These are phyloP conservation scores for Lepidonotus clava DNA, from an alignment of 2,888 invertebrate genomes.

Conservation along the genomic window DNA sequence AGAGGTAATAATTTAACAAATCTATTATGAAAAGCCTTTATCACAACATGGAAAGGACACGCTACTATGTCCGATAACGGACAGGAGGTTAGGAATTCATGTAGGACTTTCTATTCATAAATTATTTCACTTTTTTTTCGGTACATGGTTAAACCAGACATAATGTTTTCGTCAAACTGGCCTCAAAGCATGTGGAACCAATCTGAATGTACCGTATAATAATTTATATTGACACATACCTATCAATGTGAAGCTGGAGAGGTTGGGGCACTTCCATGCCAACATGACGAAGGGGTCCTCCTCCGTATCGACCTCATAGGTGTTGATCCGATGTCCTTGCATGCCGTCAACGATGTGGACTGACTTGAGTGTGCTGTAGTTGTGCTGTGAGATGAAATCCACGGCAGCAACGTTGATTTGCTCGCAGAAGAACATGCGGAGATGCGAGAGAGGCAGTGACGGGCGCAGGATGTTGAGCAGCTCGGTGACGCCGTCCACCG, in stretches of 20 bases:
- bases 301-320: slow-evolving; percentile 52
- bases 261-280: slow-evolving; percentile 85
- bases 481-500: slow-evolving; percentile 84
- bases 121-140: no score
- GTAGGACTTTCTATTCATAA: no score
- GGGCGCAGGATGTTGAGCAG: slow-evolving; percentile 85
- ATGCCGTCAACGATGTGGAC: slow-evolving; percentile 85
- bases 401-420: slow-evolving; percentile 84
- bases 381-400: slow-evolving; percentile 81
- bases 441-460: slow-evolving; percentile 87
- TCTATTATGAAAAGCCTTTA: no score
- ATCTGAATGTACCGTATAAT: no score
- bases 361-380: slow-evolving; percentile 82
- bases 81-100: no score
- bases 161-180: no score
- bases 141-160: no score
- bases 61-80: no score
- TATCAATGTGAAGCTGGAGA: slow-evolving; percentile 84
- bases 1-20: no score
- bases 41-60: no score
- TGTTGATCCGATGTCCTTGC: slow-evolving; percentile 58
- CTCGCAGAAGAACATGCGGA: slow-evolving; percentile 88
- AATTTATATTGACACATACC: no score
- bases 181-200: no score
- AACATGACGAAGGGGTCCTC: slow-evolving; percentile 85